Base-by-base conservation (phyloP, 1,140 invertebrate species). In the Papilio dardanus region DNA sequence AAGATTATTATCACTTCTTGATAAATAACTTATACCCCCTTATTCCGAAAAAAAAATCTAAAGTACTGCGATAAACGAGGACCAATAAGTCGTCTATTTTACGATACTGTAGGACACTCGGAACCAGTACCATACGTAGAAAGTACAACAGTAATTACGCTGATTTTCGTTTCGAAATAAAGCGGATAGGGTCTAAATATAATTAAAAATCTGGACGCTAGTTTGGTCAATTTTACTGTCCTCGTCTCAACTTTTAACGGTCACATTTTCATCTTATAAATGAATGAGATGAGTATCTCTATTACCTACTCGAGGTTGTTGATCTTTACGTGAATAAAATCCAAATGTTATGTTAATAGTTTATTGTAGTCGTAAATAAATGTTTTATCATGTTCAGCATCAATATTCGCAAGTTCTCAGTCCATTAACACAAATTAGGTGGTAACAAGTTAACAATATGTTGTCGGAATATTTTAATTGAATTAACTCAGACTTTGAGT, bases 21-120 rank as follows among this genome's bases (percentile, higher is more conserved):
- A 24, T 62, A 62, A 62, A 46, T 46, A 46, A 46, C 42, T n/a
- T 10, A 46, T 16, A n/a, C n/a, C n/a, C n/a, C n/a, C n/a, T n/a
- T n/a, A n/a, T n/a, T n/a, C n/a, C n/a, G n/a, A n/a, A n/a, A n/a
- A n/a, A n/a, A n/a, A n/a, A n/a, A n/a, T n/a, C n/a, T n/a, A n/a
- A n/a, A n/a, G n/a, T n/a, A n/a, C n/a, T n/a, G n/a, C n/a, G n/a
- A n/a, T n/a, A n/a, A n/a, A n/a, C n/a, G n/a, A n/a, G n/a, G n/a
- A n/a, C n/a, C n/a, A n/a, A n/a, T n/a, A n/a, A n/a, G n/a, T n/a
- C n/a, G n/a, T n/a, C n/a, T n/a, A n/a, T n/a, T n/a, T n/a, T n/a
- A n/a, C n/a, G n/a, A n/a, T n/a, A n/a, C n/a, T n/a, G n/a, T n/a
- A n/a, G n/a, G n/a, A n/a, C n/a, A n/a, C n/a, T n/a, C n/a, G n/a